Conservation (phyloP, 2,113 vertebrate species). For the Sander lucioperca region DNA sequence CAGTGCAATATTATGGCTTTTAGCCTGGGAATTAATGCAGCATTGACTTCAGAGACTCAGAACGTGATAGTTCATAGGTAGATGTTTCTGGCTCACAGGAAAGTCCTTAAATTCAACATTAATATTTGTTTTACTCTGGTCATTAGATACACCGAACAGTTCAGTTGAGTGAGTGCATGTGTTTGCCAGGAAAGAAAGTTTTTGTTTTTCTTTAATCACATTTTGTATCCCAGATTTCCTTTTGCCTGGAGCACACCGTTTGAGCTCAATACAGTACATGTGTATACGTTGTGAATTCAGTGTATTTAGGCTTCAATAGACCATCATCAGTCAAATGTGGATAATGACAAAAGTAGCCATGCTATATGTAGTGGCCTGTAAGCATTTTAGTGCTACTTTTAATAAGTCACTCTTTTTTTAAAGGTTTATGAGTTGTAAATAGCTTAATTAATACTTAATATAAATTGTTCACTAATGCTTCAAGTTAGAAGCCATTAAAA, state of each 20-base stretch:
- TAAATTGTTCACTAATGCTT: conserved; percentile 2
- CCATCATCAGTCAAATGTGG: neutral
- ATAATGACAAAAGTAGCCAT: neutral
- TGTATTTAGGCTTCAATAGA: too few relatives aligned
- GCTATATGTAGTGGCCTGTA: neutral
- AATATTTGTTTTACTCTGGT: conserved; percentile 22
- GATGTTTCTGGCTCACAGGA: conserved; percentile 38
- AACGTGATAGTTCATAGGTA: conserved; percentile 9
- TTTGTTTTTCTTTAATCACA: neutral
- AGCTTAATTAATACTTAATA: conserved; percentile 3
- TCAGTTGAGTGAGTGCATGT: conserved; percentile 17
- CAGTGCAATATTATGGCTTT: conserved; percentile 51
- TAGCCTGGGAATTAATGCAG: conserved; percentile 52
- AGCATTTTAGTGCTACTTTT: neutral
- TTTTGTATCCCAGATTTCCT: neutral
- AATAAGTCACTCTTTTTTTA: neutral
- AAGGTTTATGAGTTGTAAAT: conserved; percentile 10
- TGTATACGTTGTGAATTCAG: neutral
- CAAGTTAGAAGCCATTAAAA: neutral
- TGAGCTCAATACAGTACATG: neutral
- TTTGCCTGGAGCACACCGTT: neutral
- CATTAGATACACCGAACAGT: conserved; percentile 10
- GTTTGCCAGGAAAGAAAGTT: conserved; percentile 3
- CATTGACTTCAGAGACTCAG: conserved; percentile 37
- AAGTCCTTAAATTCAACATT: conserved; percentile 30